These are phyloP conservation scores for Cliona cf. orientalis DNA, from an alignment of 37 sponge, comb jelly and placozoan species.

Conservation along the genomic window DNA sequence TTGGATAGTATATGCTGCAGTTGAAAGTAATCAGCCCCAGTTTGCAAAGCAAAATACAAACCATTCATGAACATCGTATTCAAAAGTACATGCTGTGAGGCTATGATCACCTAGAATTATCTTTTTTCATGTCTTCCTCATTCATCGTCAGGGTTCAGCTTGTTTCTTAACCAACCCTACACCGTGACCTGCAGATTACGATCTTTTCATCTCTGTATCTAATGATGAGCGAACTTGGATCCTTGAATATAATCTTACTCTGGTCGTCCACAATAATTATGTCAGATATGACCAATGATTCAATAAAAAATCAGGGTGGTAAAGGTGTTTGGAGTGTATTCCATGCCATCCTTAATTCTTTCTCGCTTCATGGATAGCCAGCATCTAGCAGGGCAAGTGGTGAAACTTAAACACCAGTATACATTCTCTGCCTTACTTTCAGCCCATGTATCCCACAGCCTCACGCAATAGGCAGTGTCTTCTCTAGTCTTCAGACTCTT, in stretches of 20 bases:
- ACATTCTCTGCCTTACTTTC: background rate
- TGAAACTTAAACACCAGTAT: background rate
- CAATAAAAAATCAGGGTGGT: background rate
- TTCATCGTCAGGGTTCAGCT: conserved; percentile 24
- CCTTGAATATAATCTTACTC: conserved; percentile 26
- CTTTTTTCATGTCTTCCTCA: conserved; percentile 20
- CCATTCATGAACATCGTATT: conserved; percentile 36
- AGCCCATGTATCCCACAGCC: conserved; percentile 5
- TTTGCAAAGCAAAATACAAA: conserved; percentile 27
- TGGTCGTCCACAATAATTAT: conserved; percentile 3
- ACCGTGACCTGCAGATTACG: conserved; percentile 6
- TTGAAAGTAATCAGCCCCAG: conserved; percentile 32
- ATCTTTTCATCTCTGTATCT: conserved; percentile 39
- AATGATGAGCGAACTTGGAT: conserved; percentile 6
- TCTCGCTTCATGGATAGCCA: conserved; percentile 10
- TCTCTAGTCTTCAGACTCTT: conserved; percentile 8
- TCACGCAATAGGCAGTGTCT: conserved; percentile 11
- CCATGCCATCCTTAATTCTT: conserved; percentile 5
- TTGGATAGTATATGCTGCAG: conserved; percentile 7
- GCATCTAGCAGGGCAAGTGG: background rate
- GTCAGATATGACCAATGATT: conserved; percentile 10
- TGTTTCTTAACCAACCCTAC: background rate
- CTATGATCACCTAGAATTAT: conserved; percentile 5
- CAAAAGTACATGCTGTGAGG: conserved; percentile 22
- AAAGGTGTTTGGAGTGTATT: conserved; percentile 2